A percentile compares a stretch with the other conserved stretches of the same genome.
Evolutionary conservation across 2,113 vertebrate species (phyloP).

Genomic region (Aspiorhynchus laticeps): DNA sequence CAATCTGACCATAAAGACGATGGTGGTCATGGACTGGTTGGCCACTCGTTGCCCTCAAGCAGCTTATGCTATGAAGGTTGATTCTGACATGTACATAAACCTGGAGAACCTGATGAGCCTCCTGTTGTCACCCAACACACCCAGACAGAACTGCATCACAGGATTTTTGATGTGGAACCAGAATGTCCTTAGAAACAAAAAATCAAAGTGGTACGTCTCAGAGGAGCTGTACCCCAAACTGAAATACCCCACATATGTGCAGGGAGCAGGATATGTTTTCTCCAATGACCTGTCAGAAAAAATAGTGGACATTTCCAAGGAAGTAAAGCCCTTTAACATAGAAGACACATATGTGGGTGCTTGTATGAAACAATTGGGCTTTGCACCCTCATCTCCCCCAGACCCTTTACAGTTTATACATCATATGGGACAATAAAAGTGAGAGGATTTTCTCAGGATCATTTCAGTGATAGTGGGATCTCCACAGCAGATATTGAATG

Average conservation of each 20-base stretch:
- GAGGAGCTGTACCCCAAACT: conserved; percentile 83
- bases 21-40: too few relatives aligned
- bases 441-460: conserved; percentile 63
- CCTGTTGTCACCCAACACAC: too few relatives aligned
- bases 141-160: conserved; percentile 84
- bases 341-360: conserved; percentile 84
- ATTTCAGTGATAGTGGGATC: conserved; percentile 70
- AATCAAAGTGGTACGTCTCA: conserved; percentile 93
- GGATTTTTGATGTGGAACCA: conserved; percentile 88
- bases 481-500: conserved; percentile 59
- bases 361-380: conserved; percentile 72
- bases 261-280: conserved; percentile 83
- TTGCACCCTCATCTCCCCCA: conserved; percentile 33
- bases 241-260: conserved; percentile 86
- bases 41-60: conserved; percentile 68
- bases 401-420: background rate
- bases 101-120: too few relatives aligned
- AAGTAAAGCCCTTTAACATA: conserved; percentile 85
- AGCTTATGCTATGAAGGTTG: conserved; percentile 74
- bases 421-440: conserved; percentile 60
- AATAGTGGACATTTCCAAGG: conserved; percentile 84
- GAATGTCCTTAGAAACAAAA: conserved; percentile 80
- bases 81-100: too few relatives aligned
- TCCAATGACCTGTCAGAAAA: conserved; percentile 77
- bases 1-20: too few relatives aligned